Evolutionary conservation across 2,888 invertebrate genomes (phyloP).

Genomic region (Mystacides longicornis): DNA sequence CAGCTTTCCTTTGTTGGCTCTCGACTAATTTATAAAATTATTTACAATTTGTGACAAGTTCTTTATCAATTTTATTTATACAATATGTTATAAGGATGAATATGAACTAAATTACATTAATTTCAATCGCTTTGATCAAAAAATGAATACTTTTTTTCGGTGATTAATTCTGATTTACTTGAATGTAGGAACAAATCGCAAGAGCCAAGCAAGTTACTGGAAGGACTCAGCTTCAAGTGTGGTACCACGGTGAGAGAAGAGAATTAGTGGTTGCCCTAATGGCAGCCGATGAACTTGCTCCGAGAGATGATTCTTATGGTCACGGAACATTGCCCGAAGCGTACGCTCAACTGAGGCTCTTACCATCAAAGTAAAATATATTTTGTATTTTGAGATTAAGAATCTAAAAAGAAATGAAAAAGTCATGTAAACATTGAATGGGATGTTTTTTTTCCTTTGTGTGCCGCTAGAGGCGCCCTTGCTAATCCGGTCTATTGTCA

Average conservation of each 20-base stretch:
- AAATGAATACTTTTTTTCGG: no score
- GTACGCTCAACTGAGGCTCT: constrained; percentile 71
- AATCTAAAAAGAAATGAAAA: no score
- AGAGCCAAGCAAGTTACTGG: constrained; percentile 70
- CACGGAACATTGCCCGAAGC: constrained; percentile 76
- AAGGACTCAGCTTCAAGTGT: constrained; percentile 80
- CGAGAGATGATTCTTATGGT: constrained; percentile 69
- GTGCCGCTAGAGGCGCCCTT: no score
- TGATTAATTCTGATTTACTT: not conserved
- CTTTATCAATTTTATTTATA: no score
- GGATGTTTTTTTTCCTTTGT: no score
- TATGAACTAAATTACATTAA: not conserved
- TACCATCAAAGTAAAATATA: constrained; percentile 46
- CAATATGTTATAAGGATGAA: not conserved
- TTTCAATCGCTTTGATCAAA: not conserved
- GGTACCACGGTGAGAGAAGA: constrained; percentile 77
- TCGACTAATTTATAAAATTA: no score
- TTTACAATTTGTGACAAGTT: no score
- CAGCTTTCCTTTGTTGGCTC: no score
- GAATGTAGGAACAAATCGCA: constrained; percentile 58
- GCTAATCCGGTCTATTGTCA: no score
- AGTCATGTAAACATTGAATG: no score
- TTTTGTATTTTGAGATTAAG: no score
- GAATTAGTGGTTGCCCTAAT: constrained; percentile 80
- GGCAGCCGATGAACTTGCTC: constrained; percentile 77